Evolutionary conservation across 2,888 invertebrate genomes (phyloP).

Genomic region (Strigamia transsilvanica): DNA sequence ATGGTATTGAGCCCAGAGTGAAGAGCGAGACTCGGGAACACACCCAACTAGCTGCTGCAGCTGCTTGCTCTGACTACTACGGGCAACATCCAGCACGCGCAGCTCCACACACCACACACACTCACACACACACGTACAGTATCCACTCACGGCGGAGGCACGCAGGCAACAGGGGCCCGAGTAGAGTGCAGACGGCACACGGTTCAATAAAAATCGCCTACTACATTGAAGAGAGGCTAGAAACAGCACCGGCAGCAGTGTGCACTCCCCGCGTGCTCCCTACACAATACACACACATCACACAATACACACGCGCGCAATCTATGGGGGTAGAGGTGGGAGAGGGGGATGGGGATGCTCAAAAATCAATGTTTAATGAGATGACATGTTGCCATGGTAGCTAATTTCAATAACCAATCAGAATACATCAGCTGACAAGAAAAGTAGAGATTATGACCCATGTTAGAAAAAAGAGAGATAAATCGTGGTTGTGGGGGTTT

Average conservation of each 20-base stretch:
- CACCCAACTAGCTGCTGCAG: constrained; percentile 47
- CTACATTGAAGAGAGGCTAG: constrained; percentile 30
- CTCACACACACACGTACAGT: constrained; percentile 42
- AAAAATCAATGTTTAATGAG: constrained; percentile 56
- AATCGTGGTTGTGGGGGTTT: constrained; percentile 7
- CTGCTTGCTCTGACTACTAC: constrained; percentile 45
- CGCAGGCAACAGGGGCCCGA: constrained; percentile 46
- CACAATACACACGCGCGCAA: constrained; percentile 2
- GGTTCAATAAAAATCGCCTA: constrained; percentile 52
- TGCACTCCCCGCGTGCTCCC: constrained; percentile 42
- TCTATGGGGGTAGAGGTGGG: constrained; percentile 7
- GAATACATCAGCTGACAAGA: constrained; percentile 50
- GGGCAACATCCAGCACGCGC: constrained; percentile 46
- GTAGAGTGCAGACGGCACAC: constrained; percentile 50
- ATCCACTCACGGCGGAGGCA: constrained; percentile 52
- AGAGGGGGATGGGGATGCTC: constrained; percentile 38
- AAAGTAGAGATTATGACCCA: constrained; percentile 33
- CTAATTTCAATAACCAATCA: constrained; percentile 55
- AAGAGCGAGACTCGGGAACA: constrained; percentile 46
- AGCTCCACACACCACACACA: constrained; percentile 43
- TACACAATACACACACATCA: constrained; percentile 36
- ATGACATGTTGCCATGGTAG: constrained; percentile 56
- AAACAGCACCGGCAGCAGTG: constrained; percentile 5
- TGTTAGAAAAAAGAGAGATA: constrained; percentile 8
- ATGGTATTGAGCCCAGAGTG: background rate